Percentiles rank a stretch among this genome's conserved stretches.
Conservation (phyloP, 35 echinoderm and acorn worm species). For the Lytechinus variegatus region DNA sequence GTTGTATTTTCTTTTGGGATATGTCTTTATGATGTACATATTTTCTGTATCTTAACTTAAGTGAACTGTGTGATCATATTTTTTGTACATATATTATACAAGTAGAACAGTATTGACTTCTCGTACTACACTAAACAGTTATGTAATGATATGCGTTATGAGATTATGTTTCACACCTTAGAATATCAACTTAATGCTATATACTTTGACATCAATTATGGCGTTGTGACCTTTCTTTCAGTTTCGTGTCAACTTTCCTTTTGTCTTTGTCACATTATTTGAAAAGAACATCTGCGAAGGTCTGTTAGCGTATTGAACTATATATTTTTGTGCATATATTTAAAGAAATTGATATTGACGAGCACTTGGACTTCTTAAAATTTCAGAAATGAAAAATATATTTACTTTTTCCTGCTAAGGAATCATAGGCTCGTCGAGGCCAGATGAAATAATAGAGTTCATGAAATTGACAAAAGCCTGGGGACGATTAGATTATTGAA, state of each 20-base stretch:
- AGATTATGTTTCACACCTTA: conserved; percentile 5
- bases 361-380: too few relatives aligned
- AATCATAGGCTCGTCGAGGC: too few relatives aligned
- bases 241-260: neutral
- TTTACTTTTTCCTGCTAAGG: too few relatives aligned
- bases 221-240: neutral
- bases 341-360: too few relatives aligned
- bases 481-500: too few relatives aligned
- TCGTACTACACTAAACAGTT: neutral
- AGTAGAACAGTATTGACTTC: neutral
- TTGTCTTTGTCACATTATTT: neutral
- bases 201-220: neutral
- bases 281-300: too few relatives aligned
- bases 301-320: too few relatives aligned
- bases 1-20: neutral
- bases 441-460: too few relatives aligned
- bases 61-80: neutral
- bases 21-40: neutral
- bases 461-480: too few relatives aligned
- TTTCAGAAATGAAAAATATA: too few relatives aligned
- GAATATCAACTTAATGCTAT: neutral
- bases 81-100: neutral
- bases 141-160: neutral
- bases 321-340: too few relatives aligned
- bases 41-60: neutral